Percentiles rank a stretch among this genome's conserved stretches.
Evolutionary conservation across 2,888 invertebrate species (phyloP).

Genomic region (Pasiphila rectangulata): DNA sequence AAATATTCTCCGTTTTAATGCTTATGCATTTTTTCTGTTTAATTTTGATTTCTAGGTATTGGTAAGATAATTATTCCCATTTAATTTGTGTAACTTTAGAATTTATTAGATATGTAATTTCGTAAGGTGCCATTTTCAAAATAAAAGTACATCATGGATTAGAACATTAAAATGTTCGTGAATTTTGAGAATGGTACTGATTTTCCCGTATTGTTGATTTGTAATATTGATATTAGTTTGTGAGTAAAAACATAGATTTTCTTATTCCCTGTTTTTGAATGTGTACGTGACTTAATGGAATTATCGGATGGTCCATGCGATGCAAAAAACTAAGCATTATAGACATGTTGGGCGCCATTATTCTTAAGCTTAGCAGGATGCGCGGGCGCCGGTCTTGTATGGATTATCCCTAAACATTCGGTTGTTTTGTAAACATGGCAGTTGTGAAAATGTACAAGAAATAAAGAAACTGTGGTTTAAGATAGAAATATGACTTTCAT

Average conservation of each 20-base stretch:
- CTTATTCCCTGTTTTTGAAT: constrained; percentile 34
- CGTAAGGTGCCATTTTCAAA: constrained; percentile 64
- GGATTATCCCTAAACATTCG: constrained; percentile 39
- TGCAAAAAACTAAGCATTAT: neutral
- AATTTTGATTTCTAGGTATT: constrained; percentile 56
- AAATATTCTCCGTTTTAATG: constrained; percentile 47
- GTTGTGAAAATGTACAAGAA: constrained; percentile 76
- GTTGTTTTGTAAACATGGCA: constrained; percentile 64
- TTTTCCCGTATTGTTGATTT: constrained; percentile 47
- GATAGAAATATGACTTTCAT: constrained; percentile 69
- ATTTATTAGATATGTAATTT: constrained; percentile 43
- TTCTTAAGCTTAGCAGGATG: constrained; percentile 5
- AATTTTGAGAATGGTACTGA: constrained; percentile 57
- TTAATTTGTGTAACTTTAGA: constrained; percentile 64
- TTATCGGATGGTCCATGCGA: constrained; percentile 8
- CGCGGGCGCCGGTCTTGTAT: constrained; percentile 14
- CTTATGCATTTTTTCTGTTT: constrained; percentile 60
- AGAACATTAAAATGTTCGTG: constrained; percentile 11
- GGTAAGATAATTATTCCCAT: constrained; percentile 74
- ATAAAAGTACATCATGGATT: constrained; percentile 5
- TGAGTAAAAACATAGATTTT: constrained; percentile 43
- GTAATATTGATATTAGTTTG: constrained; percentile 57
- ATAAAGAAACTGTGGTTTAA: constrained; percentile 69
- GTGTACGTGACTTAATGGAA: constrained; percentile 18
- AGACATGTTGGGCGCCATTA: constrained; percentile 1